These are phyloP conservation scores for Dermolepida albohirtum DNA, from an alignment of 2,888 invertebrate species.

Conservation along the genomic window DNA sequence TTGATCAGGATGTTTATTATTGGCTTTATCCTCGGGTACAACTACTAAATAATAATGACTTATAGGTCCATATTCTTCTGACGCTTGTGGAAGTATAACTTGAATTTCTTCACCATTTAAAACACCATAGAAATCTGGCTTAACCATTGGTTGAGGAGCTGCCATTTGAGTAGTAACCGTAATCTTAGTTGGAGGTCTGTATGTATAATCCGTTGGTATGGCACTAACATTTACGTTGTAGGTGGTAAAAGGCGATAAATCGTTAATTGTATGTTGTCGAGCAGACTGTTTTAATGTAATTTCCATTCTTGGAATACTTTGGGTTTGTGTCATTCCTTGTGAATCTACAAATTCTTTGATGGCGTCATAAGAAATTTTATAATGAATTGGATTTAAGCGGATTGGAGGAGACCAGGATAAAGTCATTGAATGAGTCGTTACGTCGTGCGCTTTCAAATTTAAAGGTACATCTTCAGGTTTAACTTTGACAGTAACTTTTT, in stretches of 20 bases:
- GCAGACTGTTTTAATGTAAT: conserved; percentile 79
- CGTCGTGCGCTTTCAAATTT: conserved; percentile 87
- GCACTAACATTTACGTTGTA: conserved; percentile 95
- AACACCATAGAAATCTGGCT: conserved; percentile 93
- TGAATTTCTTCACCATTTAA: conserved; percentile 87
- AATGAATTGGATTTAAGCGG: conserved; percentile 87
- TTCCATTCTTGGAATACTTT: conserved; percentile 80
- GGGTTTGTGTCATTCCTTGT: conserved; percentile 91
- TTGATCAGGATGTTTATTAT: conserved; percentile 89
- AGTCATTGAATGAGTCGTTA: conserved; percentile 94
- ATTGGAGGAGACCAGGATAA: conserved; percentile 92
- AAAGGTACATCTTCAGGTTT: conserved; percentile 94
- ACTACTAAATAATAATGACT: conserved; percentile 97
- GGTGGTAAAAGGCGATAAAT: conserved; percentile 92
- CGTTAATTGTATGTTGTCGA: conserved; percentile 83
- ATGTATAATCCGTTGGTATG: conserved; percentile 82
- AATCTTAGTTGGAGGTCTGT: conserved; percentile 89
- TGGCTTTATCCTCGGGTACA: conserved; percentile 88
- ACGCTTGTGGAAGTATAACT: conserved; percentile 95
- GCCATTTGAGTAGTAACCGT: conserved; percentile 97
- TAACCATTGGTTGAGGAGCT: conserved; percentile 95
- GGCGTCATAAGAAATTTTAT: conserved; percentile 92
- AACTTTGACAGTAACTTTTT: conserved; percentile 89
- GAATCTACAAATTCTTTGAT: conserved; percentile 95
- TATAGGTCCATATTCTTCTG: conserved; percentile 98